phyloP scores from a whole-genome alignment of 2,797 vertebrate genomes.

The Denticeps clupeoides region DNA sequence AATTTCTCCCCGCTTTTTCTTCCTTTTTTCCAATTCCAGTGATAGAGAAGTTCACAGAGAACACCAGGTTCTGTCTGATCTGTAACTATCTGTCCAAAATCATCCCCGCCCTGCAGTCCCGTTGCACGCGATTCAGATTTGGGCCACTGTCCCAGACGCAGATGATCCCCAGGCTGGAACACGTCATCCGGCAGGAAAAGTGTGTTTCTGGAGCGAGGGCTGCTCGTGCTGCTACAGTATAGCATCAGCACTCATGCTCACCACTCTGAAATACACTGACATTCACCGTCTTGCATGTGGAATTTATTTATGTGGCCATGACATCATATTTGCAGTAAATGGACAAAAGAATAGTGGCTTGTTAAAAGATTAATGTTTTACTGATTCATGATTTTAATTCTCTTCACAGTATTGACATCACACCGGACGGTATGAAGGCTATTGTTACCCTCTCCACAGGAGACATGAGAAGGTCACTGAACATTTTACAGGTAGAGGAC shows the following conservation, averaged over 20 bases:
- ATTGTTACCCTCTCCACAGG: slow-evolving; percentile 83
- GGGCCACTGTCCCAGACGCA: slow-evolving; percentile 80
- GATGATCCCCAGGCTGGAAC: slow-evolving; percentile 83
- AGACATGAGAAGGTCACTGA: slow-evolving; percentile 91
- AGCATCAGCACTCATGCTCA: no score
- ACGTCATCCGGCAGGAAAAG: slow-evolving; percentile 80
- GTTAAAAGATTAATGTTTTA: background rate
- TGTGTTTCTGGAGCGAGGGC: slow-evolving; percentile 34
- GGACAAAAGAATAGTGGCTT: background rate
- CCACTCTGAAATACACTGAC: no score
- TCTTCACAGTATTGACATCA: slow-evolving; percentile 68
- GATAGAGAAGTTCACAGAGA: slow-evolving; percentile 96
- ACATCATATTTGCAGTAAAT: no score
- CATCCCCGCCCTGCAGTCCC: slow-evolving; percentile 92
- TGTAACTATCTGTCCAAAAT: slow-evolving; percentile 97
- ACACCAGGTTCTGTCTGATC: slow-evolving; percentile 92
- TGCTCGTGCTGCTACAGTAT: background rate
- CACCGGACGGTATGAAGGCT: slow-evolving; percentile 86
- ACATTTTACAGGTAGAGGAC: slow-evolving; percentile 91
- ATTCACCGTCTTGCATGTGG: no score
- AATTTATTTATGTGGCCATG: no score
- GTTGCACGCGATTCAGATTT: slow-evolving; percentile 92
- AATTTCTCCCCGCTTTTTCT: background rate
- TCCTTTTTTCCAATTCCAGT: slow-evolving; percentile 50
- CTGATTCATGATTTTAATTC: background rate